phyloP scores from a whole-genome alignment of 2,113 vertebrate species.

The Oenanthe oenanthe region DNA sequence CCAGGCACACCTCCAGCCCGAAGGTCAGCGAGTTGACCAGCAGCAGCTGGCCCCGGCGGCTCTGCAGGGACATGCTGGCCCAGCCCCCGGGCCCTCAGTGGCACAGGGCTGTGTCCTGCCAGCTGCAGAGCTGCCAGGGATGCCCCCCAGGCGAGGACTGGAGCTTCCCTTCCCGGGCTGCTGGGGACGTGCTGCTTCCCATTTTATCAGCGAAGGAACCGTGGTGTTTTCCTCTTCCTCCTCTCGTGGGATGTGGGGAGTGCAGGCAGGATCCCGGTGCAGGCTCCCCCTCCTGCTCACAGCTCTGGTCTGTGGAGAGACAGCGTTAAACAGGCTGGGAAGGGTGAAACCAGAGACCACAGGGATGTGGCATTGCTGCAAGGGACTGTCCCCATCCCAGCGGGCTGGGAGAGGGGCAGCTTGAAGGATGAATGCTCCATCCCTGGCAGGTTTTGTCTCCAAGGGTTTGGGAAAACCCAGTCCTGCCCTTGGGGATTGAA shows the following conservation, averaged over 20 bases:
- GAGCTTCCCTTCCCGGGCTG: not conserved
- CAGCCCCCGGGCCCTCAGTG: not conserved
- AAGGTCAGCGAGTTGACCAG: conserved; percentile 86
- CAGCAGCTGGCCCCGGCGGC: conserved; percentile 76
- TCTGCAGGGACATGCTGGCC: conserved; percentile 60
- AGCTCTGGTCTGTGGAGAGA: not conserved
- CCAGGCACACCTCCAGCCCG: conserved; percentile 89
- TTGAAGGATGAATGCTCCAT: accelerated
- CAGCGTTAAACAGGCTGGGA: not conserved
- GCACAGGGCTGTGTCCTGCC: not conserved
- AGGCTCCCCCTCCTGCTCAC: not conserved
- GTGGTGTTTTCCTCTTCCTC: not conserved
- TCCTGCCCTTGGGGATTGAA: not conserved
- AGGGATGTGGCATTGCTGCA: accelerated
- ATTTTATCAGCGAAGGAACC: not conserved
- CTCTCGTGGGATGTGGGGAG: not conserved
- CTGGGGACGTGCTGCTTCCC: not conserved
- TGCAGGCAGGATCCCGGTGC: not conserved
- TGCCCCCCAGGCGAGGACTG: not conserved
- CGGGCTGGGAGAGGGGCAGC: accelerated
- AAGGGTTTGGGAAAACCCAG: not conserved
- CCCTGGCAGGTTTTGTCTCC: not conserved
- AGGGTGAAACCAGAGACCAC: not conserved
- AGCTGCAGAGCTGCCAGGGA: not conserved
- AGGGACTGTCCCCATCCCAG: not conserved